Conservation (phyloP, 2,888 invertebrate species). For the Phalera bucephala region DNA sequence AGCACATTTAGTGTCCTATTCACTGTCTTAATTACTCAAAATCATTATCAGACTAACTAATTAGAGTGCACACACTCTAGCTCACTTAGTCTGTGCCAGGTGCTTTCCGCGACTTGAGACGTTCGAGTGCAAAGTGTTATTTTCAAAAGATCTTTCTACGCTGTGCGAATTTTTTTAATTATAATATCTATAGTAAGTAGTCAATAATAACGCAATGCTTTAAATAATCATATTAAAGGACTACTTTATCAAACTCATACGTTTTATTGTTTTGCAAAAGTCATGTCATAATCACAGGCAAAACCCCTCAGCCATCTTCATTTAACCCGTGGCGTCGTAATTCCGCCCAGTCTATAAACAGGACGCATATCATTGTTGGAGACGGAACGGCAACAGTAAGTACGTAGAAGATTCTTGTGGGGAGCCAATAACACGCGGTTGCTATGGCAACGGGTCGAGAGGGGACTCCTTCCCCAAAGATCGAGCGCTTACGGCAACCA, state of each 20-base stretch:
- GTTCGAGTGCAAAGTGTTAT: too few species aligned
- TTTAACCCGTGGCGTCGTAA: conserved; percentile 38
- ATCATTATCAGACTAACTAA: too few species aligned
- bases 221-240: background rate
- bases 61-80: too few species aligned
- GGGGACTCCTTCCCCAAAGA: conserved; percentile 62
- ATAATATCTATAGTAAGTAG: too few species aligned
- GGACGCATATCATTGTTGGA: conserved; percentile 37
- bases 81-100: too few species aligned
- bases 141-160: too few species aligned
- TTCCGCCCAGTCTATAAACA: conserved; percentile 34
- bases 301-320: conserved; percentile 18
- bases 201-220: too few species aligned
- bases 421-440: conserved; percentile 77
- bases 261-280: conserved; percentile 12
- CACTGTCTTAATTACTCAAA: too few species aligned
- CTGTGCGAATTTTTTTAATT: too few species aligned
- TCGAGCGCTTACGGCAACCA: conserved; percentile 62
- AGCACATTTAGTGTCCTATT: too few species aligned
- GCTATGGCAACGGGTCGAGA: conserved; percentile 64
- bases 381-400: conserved; percentile 35
- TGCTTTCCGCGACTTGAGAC: too few species aligned
- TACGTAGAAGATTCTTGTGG: conserved; percentile 52
- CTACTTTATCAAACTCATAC: background rate
- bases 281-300: conserved; percentile 13